Conservation (phyloP, 2,113 vertebrate genomes). For the Sardina pilchardus region DNA sequence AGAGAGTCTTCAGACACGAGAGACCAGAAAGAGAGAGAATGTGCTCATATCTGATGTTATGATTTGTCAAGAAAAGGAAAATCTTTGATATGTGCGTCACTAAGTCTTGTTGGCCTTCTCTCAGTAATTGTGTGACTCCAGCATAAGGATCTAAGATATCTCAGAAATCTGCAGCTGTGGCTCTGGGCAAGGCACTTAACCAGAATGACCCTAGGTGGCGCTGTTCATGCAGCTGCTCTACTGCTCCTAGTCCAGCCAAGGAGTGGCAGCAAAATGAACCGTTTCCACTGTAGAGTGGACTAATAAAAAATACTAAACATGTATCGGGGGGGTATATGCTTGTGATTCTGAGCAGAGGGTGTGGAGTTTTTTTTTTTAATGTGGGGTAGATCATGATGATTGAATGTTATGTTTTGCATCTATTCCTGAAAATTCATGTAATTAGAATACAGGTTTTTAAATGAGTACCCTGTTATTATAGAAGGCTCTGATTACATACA, state of each 20-base stretch:
- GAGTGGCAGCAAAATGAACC: conserved; percentile 22
- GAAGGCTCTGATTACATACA: conserved; percentile 4
- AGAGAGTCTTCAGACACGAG: background rate
- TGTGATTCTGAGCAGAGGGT: background rate
- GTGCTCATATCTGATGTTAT: background rate
- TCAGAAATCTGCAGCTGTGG: background rate
- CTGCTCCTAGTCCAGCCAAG: background rate
- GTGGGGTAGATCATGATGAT: background rate
- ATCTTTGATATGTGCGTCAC: background rate
- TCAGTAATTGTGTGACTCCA: background rate
- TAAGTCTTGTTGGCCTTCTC: background rate
- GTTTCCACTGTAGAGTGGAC: conserved; percentile 5
- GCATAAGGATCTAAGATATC: background rate
- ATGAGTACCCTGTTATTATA: background rate
- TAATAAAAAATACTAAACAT: background rate
- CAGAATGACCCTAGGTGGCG: background rate
- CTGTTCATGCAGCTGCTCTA: background rate
- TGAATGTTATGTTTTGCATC: conserved; percentile 12
- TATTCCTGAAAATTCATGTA: conserved; percentile 11
- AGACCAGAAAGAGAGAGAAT: background rate
- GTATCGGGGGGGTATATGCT: background rate
- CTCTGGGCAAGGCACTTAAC: background rate
- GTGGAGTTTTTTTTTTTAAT: background rate
- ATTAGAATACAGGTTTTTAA: conserved; percentile 6
- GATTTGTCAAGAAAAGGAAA: background rate